Conservation (phyloP, 2,888 invertebrate species). For the Chalcosyrphus nemorum region DNA sequence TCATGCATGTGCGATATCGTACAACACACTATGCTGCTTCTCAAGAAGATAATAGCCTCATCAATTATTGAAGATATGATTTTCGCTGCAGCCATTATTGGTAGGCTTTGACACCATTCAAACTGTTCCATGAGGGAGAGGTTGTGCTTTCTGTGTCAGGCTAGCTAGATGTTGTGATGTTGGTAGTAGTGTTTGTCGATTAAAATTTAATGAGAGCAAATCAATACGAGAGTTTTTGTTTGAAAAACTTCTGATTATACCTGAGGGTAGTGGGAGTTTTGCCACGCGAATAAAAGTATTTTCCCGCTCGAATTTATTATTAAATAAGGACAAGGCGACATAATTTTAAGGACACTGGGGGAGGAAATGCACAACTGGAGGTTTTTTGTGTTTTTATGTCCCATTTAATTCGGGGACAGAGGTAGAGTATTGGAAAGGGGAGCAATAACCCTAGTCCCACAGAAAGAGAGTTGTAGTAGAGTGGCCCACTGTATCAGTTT, state of each 20-base stretch:
- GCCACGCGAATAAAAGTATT: neutral
- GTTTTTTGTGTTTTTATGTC: no score
- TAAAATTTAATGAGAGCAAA: neutral
- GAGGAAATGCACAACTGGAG: no score
- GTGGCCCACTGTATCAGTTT: no score
- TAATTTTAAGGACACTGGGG: no score
- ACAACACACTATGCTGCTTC: neutral
- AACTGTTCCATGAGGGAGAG: neutral
- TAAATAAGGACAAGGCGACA: no score
- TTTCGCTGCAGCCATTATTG: neutral
- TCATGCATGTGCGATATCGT: neutral
- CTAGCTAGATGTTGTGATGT: no score
- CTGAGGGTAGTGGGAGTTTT: no score
- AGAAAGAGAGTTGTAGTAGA: no score
- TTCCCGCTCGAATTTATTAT: neutral
- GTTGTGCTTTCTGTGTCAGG: neutral
- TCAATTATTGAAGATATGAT: constrained; percentile 11
- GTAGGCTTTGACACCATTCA: neutral
- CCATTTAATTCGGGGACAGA: no score
- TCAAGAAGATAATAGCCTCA: neutral
- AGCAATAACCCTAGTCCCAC: no score
- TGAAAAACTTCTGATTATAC: neutral
- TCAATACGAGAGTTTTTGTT: neutral
- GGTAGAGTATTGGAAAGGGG: no score
- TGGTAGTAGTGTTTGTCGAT: constrained; percentile 1